Evolutionary conservation across 2,113 vertebrate species (phyloP), one percentile per base, ranked within the genome.

Genomic region (Hiodon alosoides): DNA sequence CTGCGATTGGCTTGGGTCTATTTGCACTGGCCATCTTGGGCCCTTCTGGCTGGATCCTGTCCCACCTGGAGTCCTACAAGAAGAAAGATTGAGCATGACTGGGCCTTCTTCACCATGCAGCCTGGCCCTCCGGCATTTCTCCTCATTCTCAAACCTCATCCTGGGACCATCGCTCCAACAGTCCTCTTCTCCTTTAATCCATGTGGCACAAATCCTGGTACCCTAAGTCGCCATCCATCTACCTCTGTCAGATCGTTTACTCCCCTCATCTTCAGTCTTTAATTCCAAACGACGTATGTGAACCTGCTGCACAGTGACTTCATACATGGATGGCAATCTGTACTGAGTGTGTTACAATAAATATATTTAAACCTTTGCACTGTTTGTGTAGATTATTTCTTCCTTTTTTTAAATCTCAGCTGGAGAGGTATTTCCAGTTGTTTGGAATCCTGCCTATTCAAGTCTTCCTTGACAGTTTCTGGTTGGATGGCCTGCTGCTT

Each of bases 11-110:
- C 2, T 0, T 90, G 0, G 48, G 11, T 0, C 0, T 84, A 13
- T 88, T 92, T 53, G 0, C 67, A 0, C 0, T 86, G 11, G 67
- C 80, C 9, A 84, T 91, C 74, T 82, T 92, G 76, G 91, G 78
- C 74, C 91, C 91, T 3, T 79, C 90, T 0, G 90, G 89, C 4
- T 92, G 90, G 90, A 16, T 92, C 76, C 82, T 91, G 77, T 54
- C 85, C 58, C 85, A 91, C 80, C 68, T 92, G 55, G 90, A 91
- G 77, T 84, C 76, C 68, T 91, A 92, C 83, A 92, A 89, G 78
- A 89, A 88, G 68, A 88, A 59, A 51, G 79, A 80, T 0, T 85
- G 73, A 77, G 31, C 14, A 14, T 57, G 46, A 67, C 54, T 4
- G 1, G 55, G 54, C 3, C 14, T 31, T 16, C n/a, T 47, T 2